A percentile compares a stretch with the other conserved stretches of the same genome.
These are phyloP conservation scores for Phymatocera aterrima DNA, from an alignment of 2,888 invertebrate species.

Conservation along the genomic window DNA sequence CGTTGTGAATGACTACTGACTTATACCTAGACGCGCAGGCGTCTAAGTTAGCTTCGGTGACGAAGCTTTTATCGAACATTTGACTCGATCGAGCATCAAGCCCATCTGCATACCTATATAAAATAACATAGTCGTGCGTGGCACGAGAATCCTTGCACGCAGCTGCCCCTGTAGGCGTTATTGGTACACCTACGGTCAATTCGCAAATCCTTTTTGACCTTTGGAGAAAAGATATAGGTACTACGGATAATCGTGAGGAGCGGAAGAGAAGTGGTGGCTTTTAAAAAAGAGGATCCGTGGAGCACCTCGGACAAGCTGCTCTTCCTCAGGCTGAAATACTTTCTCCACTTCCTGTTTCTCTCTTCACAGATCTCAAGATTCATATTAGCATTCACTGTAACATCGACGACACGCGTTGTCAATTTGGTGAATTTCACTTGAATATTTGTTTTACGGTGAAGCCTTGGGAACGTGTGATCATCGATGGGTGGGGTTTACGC, in stretches of 20 bases:
- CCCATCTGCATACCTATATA: background rate
- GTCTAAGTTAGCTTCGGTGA: too few relatives aligned
- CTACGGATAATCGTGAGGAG: background rate
- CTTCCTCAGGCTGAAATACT: background rate
- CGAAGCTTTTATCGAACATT: background rate
- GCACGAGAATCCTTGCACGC: background rate
- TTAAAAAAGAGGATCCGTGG: too few relatives aligned
- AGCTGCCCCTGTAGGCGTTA: slow-evolving; percentile 16
- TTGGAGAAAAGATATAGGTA: background rate
- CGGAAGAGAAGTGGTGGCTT: background rate
- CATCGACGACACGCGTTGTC: background rate
- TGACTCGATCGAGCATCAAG: background rate
- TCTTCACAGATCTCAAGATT: background rate
- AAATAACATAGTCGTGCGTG: too few relatives aligned
- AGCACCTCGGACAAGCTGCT: background rate
- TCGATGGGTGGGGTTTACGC: background rate
- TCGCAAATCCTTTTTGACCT: slow-evolving; percentile 16
- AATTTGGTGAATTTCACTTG: background rate
- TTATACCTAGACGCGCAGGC: background rate
- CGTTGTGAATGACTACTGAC: background rate
- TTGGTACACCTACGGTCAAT: slow-evolving; percentile 17
- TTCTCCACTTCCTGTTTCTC: slow-evolving; percentile 15
- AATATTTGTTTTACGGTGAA: background rate
- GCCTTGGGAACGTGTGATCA: too few relatives aligned
- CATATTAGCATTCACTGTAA: background rate